phyloP scores from a whole-genome alignment of 2,888 invertebrate species.

The Orchestes rusci region DNA sequence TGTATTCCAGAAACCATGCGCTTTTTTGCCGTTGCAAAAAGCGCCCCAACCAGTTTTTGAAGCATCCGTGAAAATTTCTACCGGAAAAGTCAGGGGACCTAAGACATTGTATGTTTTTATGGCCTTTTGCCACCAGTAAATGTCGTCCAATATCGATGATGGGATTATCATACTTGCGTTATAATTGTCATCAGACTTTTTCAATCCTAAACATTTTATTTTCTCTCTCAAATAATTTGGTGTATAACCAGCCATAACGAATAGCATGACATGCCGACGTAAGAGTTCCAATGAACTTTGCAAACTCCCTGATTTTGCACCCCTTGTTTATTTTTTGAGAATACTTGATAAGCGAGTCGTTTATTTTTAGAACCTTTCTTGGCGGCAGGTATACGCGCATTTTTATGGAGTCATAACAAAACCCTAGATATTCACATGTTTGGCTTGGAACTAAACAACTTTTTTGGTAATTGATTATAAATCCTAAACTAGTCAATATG shows the following conservation, averaged over 20 bases:
- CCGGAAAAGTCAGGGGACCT: slow-evolving; percentile 5
- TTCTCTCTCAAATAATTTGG: too few species aligned
- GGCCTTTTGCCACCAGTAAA: slow-evolving; percentile 4
- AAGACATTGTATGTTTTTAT: not conserved
- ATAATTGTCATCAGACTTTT: not conserved
- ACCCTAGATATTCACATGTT: slow-evolving; percentile 6
- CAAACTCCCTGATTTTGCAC: not conserved
- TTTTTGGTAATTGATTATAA: slow-evolving; percentile 8
- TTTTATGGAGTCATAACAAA: slow-evolving; percentile 3
- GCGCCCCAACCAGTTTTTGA: slow-evolving; percentile 27
- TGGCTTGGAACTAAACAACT: slow-evolving; percentile 1
- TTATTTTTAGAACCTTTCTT: slow-evolving; percentile 1
- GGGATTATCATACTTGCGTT: not conserved
- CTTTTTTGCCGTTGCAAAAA: slow-evolving; percentile 16
- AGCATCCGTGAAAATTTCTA: slow-evolving; percentile 27
- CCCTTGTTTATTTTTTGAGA: not conserved
- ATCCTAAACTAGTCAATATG: not conserved
- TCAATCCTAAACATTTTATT: not conserved
- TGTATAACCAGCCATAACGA: not conserved
- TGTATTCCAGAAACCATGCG: slow-evolving; percentile 23
- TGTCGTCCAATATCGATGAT: not conserved
- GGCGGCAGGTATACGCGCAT: not conserved
- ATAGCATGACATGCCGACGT: not conserved
- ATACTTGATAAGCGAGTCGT: not conserved
- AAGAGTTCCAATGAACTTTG: not conserved